Conservation (phyloP, 2,888 invertebrate species). For the Drosophila barbarae region DNA sequence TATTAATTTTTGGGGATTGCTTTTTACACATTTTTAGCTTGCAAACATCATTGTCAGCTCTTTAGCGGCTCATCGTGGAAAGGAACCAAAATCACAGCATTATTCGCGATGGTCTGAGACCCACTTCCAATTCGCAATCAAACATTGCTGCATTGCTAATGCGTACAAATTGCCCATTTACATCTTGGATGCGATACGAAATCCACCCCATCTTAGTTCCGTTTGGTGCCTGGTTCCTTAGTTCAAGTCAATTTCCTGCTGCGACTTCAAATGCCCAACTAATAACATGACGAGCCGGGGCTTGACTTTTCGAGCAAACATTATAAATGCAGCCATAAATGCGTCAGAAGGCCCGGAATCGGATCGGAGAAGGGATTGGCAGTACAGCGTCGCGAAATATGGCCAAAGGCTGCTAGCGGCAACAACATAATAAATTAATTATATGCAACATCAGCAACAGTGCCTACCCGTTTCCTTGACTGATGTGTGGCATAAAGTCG, state of each 20-base stretch:
- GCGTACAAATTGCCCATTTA: slow-evolving; percentile 51
- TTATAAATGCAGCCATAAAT: slow-evolving; percentile 66
- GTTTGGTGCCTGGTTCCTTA: background rate
- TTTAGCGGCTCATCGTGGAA: background rate
- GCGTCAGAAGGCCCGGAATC: slow-evolving; percentile 52
- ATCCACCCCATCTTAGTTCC: slow-evolving; percentile 17
- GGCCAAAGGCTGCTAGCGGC: slow-evolving; percentile 58
- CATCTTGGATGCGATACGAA: slow-evolving; percentile 33
- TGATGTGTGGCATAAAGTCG: slow-evolving; percentile 69
- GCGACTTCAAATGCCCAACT: slow-evolving; percentile 55
- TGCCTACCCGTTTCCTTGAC: slow-evolving; percentile 19
- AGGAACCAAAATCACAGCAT: background rate
- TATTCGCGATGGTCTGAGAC: background rate
- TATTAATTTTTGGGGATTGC: background rate
- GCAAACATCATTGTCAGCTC: background rate
- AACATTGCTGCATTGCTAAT: slow-evolving; percentile 28
- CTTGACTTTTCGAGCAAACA: slow-evolving; percentile 45
- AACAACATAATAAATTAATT: slow-evolving; percentile 74
- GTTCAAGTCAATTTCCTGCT: slow-evolving; percentile 55
- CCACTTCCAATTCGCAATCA: background rate
- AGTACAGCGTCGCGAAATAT: slow-evolving; percentile 47
- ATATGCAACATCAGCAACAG: slow-evolving; percentile 70
- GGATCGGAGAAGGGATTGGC: slow-evolving; percentile 10
- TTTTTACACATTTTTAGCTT: background rate
- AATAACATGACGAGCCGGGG: slow-evolving; percentile 39